A percentile compares a stretch with the other conserved stretches of the same genome.
phyloP scores from a whole-genome alignment of 2,888 invertebrate genomes.

The Hermodice carunculata region DNA sequence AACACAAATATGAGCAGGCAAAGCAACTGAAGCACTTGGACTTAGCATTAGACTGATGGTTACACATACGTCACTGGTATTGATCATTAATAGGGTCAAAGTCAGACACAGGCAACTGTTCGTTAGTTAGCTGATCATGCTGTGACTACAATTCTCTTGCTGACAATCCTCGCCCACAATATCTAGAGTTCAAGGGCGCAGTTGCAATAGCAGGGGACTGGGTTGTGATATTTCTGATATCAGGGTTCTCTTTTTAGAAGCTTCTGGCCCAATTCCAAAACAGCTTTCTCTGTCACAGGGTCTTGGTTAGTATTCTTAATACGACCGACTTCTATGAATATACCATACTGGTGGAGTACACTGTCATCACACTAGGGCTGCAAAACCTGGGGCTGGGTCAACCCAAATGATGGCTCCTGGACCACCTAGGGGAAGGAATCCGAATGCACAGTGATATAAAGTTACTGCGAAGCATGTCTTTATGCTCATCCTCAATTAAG shows the following conservation, averaged over 20 bases:
- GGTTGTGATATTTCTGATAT: slow-evolving; percentile 18
- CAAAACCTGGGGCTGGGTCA: slow-evolving; percentile 42
- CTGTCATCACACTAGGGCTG: slow-evolving; percentile 28
- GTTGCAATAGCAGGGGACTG: slow-evolving; percentile 21
- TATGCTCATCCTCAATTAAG: too few relatives aligned
- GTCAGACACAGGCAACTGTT: slow-evolving; percentile 32
- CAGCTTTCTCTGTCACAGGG: slow-evolving; percentile 46
- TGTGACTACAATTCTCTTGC: slow-evolving; percentile 42
- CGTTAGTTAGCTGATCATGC: slow-evolving; percentile 40
- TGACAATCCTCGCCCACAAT: slow-evolving; percentile 37
- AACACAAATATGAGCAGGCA: slow-evolving; percentile 25
- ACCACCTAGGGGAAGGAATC: too few relatives aligned
- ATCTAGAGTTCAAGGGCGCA: slow-evolving; percentile 36
- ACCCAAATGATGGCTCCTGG: slow-evolving; percentile 31
- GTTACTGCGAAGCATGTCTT: too few relatives aligned
- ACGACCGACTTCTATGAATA: slow-evolving; percentile 36
- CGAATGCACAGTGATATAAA: too few relatives aligned
- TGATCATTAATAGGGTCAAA: slow-evolving; percentile 27
- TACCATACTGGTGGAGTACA: slow-evolving; percentile 18
- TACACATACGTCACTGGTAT: slow-evolving; percentile 23
- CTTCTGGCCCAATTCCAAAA: slow-evolving; percentile 45
- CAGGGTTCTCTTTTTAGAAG: slow-evolving; percentile 39
- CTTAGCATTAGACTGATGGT: slow-evolving; percentile 37
- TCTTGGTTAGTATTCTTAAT: slow-evolving; percentile 44
- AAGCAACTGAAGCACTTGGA: too few relatives aligned